Evolutionary conservation across 2,797 vertebrate genomes (phyloP).

Genomic region (Catostomus latipinnis): DNA sequence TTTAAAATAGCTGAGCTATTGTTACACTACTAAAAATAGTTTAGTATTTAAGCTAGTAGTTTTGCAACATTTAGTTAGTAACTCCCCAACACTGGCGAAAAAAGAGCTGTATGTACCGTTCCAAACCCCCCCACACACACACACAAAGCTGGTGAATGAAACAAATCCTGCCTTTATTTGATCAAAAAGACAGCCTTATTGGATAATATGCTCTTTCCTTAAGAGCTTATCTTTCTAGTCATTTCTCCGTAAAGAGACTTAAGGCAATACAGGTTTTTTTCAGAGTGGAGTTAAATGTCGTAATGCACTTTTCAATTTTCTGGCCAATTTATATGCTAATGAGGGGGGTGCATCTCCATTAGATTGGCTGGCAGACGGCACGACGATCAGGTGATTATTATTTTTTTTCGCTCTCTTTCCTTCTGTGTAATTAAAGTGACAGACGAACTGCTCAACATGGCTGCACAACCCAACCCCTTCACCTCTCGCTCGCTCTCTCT

Average conservation of each 20-base stretch:
- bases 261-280: conserved; percentile 72
- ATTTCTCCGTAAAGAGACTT: conserved; percentile 69
- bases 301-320: conserved; percentile 80
- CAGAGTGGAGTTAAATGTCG: conserved; percentile 72
- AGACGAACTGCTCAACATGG: conserved; percentile 33
- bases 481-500: conserved; percentile 24
- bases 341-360: conserved; percentile 73
- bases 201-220: conserved; percentile 66
- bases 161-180: conserved; percentile 74
- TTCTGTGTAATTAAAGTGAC: conserved; percentile 58
- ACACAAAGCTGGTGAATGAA: conserved; percentile 57
- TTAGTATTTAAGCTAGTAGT: no score
- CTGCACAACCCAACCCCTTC: conserved; percentile 19
- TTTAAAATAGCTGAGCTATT: no score
- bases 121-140: conserved; percentile 4
- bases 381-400: conserved; percentile 57
- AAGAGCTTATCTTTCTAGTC: conserved; percentile 70
- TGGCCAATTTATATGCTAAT: conserved; percentile 85
- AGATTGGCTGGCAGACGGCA: conserved; percentile 61
- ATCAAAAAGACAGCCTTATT: conserved; percentile 70
- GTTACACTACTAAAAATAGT: no score
- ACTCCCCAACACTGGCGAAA: no score
- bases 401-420: conserved; percentile 27
- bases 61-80: no score
- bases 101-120: no score